phyloP scores from a whole-genome alignment of 2,113 vertebrate genomes.

The Actinemys pallida region DNA sequence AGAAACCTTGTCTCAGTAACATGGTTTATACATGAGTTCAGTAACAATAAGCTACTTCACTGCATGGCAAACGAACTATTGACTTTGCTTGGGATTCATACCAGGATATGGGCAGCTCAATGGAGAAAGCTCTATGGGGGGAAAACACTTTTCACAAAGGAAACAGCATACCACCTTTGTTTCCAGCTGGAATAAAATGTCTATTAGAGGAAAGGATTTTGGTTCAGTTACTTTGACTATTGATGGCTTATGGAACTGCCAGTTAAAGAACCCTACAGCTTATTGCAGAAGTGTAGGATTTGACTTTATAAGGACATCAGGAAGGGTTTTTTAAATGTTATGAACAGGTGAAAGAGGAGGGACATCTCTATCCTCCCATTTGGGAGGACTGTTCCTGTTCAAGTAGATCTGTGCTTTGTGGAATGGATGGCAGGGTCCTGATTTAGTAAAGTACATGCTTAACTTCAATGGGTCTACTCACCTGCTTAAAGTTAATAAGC shows the following conservation, averaged over 20 bases:
- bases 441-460: neutral
- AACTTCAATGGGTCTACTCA: neutral
- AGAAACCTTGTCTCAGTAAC: constrained; percentile 43
- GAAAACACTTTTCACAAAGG: constrained; percentile 4
- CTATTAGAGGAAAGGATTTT: constrained; percentile 39
- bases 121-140: neutral
- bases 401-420: neutral
- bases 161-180: constrained; percentile 33
- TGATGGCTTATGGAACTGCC: neutral
- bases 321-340: neutral
- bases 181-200: constrained; percentile 47
- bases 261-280: neutral
- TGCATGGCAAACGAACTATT: neutral
- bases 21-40: constrained; percentile 10
- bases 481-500: neutral
- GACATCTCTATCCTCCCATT: neutral
- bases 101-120: neutral
- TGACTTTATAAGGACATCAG: neutral
- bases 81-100: constrained; percentile 17
- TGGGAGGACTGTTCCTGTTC: neutral
- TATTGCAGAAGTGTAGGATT: neutral
- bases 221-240: constrained; percentile 23
- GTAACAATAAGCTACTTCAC: constrained; percentile 60
- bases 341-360: neutral
- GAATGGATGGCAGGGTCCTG: neutral